Conservation (phyloP, 2,797 vertebrate genomes). For the Anguilla marmorata region DNA sequence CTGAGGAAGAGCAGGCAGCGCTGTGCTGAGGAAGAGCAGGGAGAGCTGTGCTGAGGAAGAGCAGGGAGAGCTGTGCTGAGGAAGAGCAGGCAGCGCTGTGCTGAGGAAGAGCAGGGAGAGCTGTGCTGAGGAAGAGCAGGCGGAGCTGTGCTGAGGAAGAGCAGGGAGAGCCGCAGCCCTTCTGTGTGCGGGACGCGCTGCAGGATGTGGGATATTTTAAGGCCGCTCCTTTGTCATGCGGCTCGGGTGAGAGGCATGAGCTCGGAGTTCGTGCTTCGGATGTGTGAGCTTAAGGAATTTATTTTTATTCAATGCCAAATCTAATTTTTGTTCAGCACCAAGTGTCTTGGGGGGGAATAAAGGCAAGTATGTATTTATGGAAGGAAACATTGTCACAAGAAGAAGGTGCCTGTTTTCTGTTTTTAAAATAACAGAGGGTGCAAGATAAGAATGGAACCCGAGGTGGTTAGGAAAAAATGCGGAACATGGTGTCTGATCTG, state of each 20-base stretch:
- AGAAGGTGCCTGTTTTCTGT: background rate
- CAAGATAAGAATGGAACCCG: background rate
- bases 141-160: background rate
- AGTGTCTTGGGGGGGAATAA: background rate
- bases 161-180: background rate
- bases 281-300: background rate
- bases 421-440: background rate
- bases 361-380: background rate
- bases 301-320: slow-evolving; percentile 6
- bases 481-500: background rate
- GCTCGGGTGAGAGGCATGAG: background rate
- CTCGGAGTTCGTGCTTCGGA: background rate
- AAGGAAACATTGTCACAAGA: background rate
- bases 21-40: background rate
- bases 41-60: background rate
- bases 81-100: background rate
- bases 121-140: background rate
- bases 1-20: background rate
- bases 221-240: background rate
- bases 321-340: background rate
- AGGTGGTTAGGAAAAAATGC: background rate
- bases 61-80: background rate
- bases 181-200: background rate
- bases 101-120: background rate
- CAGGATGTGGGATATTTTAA: background rate